Evolutionary conservation across 1,140 invertebrate genomes (phyloP).

Genomic region (Rhagoletis zephyria): DNA sequence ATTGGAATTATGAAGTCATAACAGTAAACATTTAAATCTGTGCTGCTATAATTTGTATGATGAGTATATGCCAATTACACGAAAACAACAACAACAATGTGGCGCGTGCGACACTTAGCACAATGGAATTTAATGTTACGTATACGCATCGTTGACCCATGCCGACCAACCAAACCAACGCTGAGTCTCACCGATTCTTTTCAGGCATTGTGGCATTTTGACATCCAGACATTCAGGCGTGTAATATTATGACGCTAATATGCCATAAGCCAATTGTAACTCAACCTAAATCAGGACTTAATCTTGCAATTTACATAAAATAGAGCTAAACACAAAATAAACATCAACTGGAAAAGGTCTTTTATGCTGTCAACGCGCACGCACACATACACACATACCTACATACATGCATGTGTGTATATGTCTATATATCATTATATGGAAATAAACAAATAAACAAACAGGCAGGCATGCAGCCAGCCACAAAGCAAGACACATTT

Average conservation of each 20-base stretch:
- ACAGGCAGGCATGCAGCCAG: background rate
- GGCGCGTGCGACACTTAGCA: slow-evolving; percentile 4
- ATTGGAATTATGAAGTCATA: slow-evolving; percentile 12
- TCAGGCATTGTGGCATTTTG: background rate
- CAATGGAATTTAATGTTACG: slow-evolving; percentile 20
- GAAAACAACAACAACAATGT: background rate
- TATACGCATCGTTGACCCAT: slow-evolving; percentile 29
- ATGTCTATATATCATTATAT: background rate
- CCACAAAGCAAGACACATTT: background rate
- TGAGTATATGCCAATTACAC: background rate
- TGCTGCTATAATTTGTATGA: background rate
- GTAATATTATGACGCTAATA: slow-evolving; percentile 55
- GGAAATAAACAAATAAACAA: slow-evolving; percentile 7
- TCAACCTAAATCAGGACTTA: slow-evolving; percentile 69
- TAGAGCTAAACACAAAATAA: slow-evolving; percentile 59
- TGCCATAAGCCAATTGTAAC: slow-evolving; percentile 64
- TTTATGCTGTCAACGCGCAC: slow-evolving; percentile 36
- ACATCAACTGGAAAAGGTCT: slow-evolving; percentile 61
- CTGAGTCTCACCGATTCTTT: background rate
- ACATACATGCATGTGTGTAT: too few relatives aligned
- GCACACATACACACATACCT: background rate
- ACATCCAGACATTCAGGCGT: background rate
- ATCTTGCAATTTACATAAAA: slow-evolving; percentile 72
- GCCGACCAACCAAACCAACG: background rate
- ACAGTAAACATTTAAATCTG: background rate